Base-by-base conservation (phyloP, 2,888 invertebrate species). In the Cryptocephalus moraei region DNA sequence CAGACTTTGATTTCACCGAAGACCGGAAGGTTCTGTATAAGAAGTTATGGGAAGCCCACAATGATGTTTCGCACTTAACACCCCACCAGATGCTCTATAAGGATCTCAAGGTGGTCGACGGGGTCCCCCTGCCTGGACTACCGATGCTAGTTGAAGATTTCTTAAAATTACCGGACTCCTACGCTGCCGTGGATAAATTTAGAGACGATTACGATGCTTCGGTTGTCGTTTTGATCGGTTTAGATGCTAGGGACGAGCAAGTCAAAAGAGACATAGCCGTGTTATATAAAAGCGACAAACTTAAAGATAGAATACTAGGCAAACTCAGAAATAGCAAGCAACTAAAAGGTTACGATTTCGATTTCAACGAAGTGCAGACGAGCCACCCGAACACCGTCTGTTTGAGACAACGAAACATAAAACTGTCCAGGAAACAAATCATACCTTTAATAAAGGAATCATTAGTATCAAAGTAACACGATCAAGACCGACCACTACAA, bases 71-170 rank as follows among this genome's bases (percentile, higher is more conserved):
- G 0, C 52, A 62, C 0, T 68, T 92, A n/a, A 76, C 77, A 0
- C 70, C 81, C 0, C 69, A 73, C 1, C 85, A 91, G 61, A 70
- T 92, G 4, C 67, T 92, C 9, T 74, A 77, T 46, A 88, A 85
- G 65, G 92, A 92, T 62, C 69, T 84, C 43, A 92, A 92, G 73
- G 61, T 82, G 1, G 64, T 84, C 1, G 74, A 74, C 3, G 73
- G 76, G 33, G 65, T 75, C 0, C 61, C 73, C 14, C 69, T 74
- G 9, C 76, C 73, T 0, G 74, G 76, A 60, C 66, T 87, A 11
- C 83, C 86, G 0, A 75, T 84, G 62, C 66, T 82, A 1, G 78
- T 82, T 3, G 71, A 79, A 75, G 73, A 78, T 41, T 81, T 76
- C 61, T 65, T 82, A 1, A 61, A 69, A 46, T 66, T 73, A 45